Base-by-base conservation (phyloP, 2,888 invertebrate genomes). In the Oscheius onirici region DNA sequence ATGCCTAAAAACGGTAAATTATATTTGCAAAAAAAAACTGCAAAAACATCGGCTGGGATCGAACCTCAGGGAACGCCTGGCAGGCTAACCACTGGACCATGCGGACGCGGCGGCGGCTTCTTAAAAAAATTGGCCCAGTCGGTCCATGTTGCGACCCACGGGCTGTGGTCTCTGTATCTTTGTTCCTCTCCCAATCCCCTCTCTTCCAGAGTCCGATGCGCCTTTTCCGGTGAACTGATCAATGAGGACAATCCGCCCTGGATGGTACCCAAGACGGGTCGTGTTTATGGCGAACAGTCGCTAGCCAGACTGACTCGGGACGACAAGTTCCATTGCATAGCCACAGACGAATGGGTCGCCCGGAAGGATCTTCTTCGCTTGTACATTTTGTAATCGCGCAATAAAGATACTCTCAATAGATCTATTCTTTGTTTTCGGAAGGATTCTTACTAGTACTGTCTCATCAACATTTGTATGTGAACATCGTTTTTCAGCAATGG, bases 171-270 rank as follows among this genome's bases (percentile, higher is more conserved):
- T 17, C 17, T 10, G 8, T 49, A 15, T 17, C 17, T 46, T 13
- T n/a, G 46, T 46, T 13, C 3, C 49, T 20, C 8, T 34, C 34
- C 34, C 34, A 34, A 34, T 20, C 22, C 2, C 17, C 10, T 17
- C 5, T 55, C 52, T 55, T 72, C 49, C 44, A 75, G 83, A 20
- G 73, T 86, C 26, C 93, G 97, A 86, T 99, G 97, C 89, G 90
- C 92, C 87, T 92, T 97, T 83, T 93, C 94, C 74, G 94, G 95
- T 34, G 91, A 93, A 84, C 93, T 95, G 91, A 99, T 85, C 96
- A 99, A 99, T 90, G 93, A 97, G 89, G 97, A 97, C 90, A 95
- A 94, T 83, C 97, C 97, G 13, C 86, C 86, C 26, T 94, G 97
- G 93, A 95, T 96, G 92, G 34, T 63, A 5, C 91, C 99, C 89